phyloP scores from a whole-genome alignment of 2,797 vertebrate species.

The Alcedo quadribrachys region DNA sequence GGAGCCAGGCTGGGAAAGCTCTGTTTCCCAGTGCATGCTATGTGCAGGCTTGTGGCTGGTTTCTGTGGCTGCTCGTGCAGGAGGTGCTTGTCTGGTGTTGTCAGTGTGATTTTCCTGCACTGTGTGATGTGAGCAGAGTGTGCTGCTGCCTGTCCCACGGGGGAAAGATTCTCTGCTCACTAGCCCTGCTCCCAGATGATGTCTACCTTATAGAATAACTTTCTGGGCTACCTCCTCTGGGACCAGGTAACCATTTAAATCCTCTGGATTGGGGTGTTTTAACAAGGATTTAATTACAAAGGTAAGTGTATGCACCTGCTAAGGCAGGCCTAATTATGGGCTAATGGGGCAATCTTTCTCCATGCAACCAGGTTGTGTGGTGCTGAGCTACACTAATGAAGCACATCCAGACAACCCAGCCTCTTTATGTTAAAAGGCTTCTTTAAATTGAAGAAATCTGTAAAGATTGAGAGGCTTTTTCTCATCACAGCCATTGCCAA shows the following conservation, averaged over 20 bases:
- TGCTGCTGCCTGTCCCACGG: conserved; percentile 72
- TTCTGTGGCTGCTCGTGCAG: conserved; percentile 43
- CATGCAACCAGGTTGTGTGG: conserved; percentile 81
- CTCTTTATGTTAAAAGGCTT: conserved; percentile 74
- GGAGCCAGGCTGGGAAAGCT: conserved; percentile 24
- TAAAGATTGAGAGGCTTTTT: conserved; percentile 52
- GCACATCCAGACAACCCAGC: conserved; percentile 78
- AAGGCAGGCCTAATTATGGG: conserved; percentile 85
- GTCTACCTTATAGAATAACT: conserved; percentile 90
- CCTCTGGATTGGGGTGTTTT: conserved; percentile 90
- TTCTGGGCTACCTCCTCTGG: conserved; percentile 88
- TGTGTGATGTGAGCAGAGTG: conserved; percentile 77
- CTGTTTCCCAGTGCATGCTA: conserved; percentile 20
- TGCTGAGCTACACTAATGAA: conserved; percentile 83
- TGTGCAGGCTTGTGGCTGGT: conserved; percentile 12
- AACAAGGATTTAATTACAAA: conserved; percentile 88
- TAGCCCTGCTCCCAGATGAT: conserved; percentile 84
- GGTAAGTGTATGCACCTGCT: conserved; percentile 88
- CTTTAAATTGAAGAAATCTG: conserved; percentile 80
- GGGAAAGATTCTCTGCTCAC: conserved; percentile 72
- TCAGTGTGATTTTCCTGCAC: conserved; percentile 75
- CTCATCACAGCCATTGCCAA: conserved; percentile 54
- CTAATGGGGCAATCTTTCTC: conserved; percentile 87
- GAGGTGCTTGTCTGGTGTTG: conserved; percentile 72
- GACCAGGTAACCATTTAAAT: conserved; percentile 86